Evolutionary conservation across 1,140 invertebrate species (phyloP), one percentile per base, ranked within the genome.

Genomic region (Nautilus pompilius): DNA sequence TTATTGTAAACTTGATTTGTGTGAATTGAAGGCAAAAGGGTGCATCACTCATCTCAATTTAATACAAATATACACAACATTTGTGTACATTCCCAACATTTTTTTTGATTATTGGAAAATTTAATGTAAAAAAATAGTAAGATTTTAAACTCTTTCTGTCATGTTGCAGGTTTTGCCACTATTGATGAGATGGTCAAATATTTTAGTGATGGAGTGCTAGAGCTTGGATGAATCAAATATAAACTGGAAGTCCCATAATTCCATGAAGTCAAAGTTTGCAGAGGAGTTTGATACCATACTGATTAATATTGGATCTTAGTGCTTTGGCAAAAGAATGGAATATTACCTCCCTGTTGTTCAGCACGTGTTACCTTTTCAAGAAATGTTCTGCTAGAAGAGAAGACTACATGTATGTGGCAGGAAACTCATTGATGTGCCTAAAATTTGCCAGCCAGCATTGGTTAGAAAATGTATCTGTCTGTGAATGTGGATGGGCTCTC

Each of bases 211-310:
- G 59, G 15, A 67, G 0, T 69, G 71, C 34, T 30, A 71, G 17
- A 57, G 48, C 2, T 69, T 71, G 69, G 71, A 69, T 71, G 69
- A 69, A 3, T 65, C 71, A 10, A 73, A 58, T 57, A 67, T 73
- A 10, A 73, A 73, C 28, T 64, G 46, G 48, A 65, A 69, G 26
- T 62, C 67, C 28, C 20, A 54, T 51, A 51, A 56, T 28, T 5
- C 24, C 4, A 17, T 70, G 10, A 41, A 48, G 20, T 33, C 29
- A 5, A 60, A 65, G 28, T 17, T 72, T n/a, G n/a, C n/a, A 6
- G 3, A 30, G 20, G 15, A 49, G 6, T 58, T 51, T 57, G 53
- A 28, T 3, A 33, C 20, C 5, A 28, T 26, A 17, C n/a, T 71
- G 17, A 17, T 73, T 5, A 59, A 71, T n/a, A n/a, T n/a, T n/a